A percentile compares a stretch with the other conserved stretches of the same genome.
phyloP scores from a whole-genome alignment of 2,888 invertebrate genomes.

The Dasysyrphus tricinctus region DNA sequence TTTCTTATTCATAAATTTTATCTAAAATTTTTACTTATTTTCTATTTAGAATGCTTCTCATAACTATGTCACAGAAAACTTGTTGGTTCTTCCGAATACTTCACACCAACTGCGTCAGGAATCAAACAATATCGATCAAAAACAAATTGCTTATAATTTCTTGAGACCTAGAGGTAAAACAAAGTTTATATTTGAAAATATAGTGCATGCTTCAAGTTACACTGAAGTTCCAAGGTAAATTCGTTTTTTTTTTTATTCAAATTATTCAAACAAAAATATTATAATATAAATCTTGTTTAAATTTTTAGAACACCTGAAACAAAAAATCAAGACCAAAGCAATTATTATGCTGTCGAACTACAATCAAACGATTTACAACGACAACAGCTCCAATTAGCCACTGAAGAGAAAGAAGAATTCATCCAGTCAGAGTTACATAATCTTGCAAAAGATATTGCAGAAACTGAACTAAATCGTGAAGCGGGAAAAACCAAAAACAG shows the following conservation, averaged over 20 bases:
- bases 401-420: slow-evolving; percentile 31
- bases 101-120: slow-evolving; percentile 83
- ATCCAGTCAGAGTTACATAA: slow-evolving; percentile 53
- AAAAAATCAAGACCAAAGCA: slow-evolving; percentile 83
- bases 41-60: slow-evolving; percentile 78
- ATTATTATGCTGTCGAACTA: slow-evolving; percentile 85
- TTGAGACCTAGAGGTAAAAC: slow-evolving; percentile 79
- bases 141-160: slow-evolving; percentile 83
- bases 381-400: slow-evolving; percentile 9
- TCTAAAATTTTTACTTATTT: neutral
- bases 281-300: neutral
- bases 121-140: slow-evolving; percentile 83
- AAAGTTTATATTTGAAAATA: slow-evolving; percentile 85
- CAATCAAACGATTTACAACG: slow-evolving; percentile 81
- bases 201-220: slow-evolving; percentile 84
- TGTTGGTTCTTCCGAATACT: slow-evolving; percentile 82
- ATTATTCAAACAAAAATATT: neutral
- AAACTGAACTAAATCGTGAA: slow-evolving; percentile 50
- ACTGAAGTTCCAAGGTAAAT: neutral
- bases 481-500: neutral
- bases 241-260: neutral
- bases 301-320: slow-evolving; percentile 81
- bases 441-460: slow-evolving; percentile 77
- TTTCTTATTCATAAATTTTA: neutral
- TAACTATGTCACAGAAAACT: slow-evolving; percentile 85